phyloP scores from a whole-genome alignment of 2,113 vertebrate genomes.

The Lucifuga dentata region DNA sequence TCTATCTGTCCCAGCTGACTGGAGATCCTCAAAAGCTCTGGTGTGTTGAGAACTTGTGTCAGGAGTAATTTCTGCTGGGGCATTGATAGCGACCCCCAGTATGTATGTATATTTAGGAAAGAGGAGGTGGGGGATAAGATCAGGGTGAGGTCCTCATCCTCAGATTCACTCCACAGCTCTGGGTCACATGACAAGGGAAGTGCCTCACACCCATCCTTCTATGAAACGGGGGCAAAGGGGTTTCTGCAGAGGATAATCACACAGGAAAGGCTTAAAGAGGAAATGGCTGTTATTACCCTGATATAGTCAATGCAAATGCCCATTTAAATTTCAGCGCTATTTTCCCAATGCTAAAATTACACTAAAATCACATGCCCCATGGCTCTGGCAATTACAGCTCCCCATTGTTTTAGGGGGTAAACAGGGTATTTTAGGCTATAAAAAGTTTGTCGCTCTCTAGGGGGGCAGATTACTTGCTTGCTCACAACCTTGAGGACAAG shows the following conservation, averaged over 20 bases:
- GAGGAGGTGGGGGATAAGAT: neutral
- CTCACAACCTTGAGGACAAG: conserved; percentile 4
- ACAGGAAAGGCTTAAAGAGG: conserved; percentile 43
- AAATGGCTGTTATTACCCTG: conserved; percentile 50
- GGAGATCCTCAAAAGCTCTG: conserved; percentile 29
- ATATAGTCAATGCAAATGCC: conserved; percentile 1
- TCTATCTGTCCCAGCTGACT: conserved; percentile 20
- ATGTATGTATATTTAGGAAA: neutral
- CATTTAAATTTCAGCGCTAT: conserved; percentile 29
- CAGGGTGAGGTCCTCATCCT: conserved; percentile 11
- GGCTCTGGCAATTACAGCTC: neutral
- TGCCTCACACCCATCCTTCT: no score
- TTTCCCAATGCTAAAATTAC: conserved; percentile 31
- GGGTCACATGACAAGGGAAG: conserved; percentile 52
- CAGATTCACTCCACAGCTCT: conserved; percentile 34
- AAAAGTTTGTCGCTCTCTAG: conserved; percentile 9
- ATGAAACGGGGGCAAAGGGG: neutral
- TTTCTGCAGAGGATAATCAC: conserved; percentile 29
- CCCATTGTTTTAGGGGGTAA: conserved; percentile 25
- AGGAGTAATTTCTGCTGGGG: conserved; percentile 29
- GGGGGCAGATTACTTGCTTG: conserved; percentile 6
- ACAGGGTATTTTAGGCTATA: conserved; percentile 6
- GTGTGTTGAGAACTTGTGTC: conserved; percentile 47
- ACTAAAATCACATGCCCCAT: conserved; percentile 15
- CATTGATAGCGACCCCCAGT: conserved; percentile 14